Base-by-base conservation (phyloP, 2,888 invertebrate species). In the Yponomeuta evonymella region DNA sequence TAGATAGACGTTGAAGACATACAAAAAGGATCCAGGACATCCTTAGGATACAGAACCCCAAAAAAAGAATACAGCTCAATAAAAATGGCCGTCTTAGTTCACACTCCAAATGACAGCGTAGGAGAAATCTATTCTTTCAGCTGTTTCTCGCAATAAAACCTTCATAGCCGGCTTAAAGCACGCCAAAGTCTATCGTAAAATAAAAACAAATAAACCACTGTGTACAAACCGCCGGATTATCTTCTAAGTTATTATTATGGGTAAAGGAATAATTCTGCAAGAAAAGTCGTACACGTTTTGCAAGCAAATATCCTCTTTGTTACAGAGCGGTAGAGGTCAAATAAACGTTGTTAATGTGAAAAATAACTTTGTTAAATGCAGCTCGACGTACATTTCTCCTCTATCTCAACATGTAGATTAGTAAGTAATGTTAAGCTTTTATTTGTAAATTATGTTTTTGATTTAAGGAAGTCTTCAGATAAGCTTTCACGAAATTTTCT, bases 111-210 rank as follows among this genome's bases (percentile, higher is more conserved):
- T 72, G 62, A 72, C 75, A 77, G 77, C 75, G 75, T 76, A 72
- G 75, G 76, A 48, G 23, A 67, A 43, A 43, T 6, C 33, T 65
- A 29, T 67, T 67, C 9, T 23, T 48, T n/a, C 43, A 48, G 67
- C 67, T 43, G 48, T 48, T 78, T 75, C 77, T 73, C 76, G 77
- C 71, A 68, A 74, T 76, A 79, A 79, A 79, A 77, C 76, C 80
- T 77, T 72, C 70, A 74, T 75, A 70, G 76, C 73, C 74, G 73
- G 75, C 73, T 77, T 76, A 75, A 74, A 77, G 78, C 79, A 78
- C 80, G 77, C 72, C 76, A 76, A 77, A 80, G 75, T 77, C 77
- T 75, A 75, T 76, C 74, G 77, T 80, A 79, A 83, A 80, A 82
- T 67, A 67, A 67, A 65, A 81, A 80, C 74, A 76, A 77, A 76